phyloP scores from a whole-genome alignment of 2,888 invertebrate genomes.

The Altica lythri region DNA sequence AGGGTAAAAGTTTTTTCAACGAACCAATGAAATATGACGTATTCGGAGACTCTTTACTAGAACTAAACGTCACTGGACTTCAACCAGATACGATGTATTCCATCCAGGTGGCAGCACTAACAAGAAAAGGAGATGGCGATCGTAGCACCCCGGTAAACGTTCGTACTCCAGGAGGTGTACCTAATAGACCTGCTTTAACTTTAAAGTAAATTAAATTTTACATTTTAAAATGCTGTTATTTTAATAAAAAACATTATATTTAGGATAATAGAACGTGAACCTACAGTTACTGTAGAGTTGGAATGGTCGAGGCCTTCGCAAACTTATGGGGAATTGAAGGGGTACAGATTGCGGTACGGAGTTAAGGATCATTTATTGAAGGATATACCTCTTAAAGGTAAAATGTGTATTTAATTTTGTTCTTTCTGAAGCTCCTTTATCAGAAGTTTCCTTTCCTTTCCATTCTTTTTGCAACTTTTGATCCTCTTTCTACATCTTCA shows the following conservation, averaged over 20 bases:
- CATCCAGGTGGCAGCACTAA: slow-evolving; percentile 93
- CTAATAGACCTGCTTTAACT: slow-evolving; percentile 76
- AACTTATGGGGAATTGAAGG: slow-evolving; percentile 86
- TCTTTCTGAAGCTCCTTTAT: no score
- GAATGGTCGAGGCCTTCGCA: slow-evolving; percentile 91
- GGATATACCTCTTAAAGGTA: slow-evolving; percentile 72
- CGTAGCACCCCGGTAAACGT: slow-evolving; percentile 83
- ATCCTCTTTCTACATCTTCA: no score
- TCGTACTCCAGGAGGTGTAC: slow-evolving; percentile 92
- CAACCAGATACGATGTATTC: slow-evolving; percentile 95
- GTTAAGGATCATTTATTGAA: slow-evolving; percentile 79
- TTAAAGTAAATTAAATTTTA: slow-evolving; percentile 44
- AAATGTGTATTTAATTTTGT: no score
- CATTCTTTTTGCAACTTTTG: no score
- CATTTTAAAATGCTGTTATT: not conserved
- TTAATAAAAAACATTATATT: slow-evolving; percentile 38
- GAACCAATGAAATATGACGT: slow-evolving; percentile 88
- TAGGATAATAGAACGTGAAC: slow-evolving; percentile 83
- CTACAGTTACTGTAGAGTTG: slow-evolving; percentile 85
- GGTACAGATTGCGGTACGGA: slow-evolving; percentile 86
- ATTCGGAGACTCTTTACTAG: slow-evolving; percentile 75
- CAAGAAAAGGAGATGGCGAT: slow-evolving; percentile 95
- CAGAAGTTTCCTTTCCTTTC: no score
- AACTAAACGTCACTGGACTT: slow-evolving; percentile 84
- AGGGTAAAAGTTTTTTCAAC: slow-evolving; percentile 80